Base-by-base conservation (phyloP, 2,797 vertebrate species). In the Sebastes baramenuke region DNA sequence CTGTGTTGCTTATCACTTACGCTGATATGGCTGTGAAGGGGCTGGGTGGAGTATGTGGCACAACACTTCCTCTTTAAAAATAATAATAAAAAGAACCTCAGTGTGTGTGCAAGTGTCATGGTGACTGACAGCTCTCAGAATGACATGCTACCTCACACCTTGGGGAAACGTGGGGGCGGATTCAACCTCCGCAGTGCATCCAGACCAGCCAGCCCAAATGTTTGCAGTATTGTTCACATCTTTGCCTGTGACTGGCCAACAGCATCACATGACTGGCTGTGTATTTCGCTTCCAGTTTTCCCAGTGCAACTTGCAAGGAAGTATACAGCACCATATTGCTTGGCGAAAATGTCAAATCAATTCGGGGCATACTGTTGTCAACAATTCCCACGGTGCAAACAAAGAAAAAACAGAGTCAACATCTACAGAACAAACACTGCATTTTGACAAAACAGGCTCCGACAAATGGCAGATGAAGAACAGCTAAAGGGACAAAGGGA, bases 41-140 rank as follows among this genome's bases (percentile, higher is more conserved):
- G 3, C 46, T 62, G 64, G 73, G 42, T 2, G 3, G 69, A 10
- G 24, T n/a, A 10, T 27, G 59, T 61, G 55, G 62, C 24, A 24
- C 56, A 55, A 58, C 20, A 25, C 66, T 64, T 73, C 75, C 30
- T 56, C 4, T 25, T 16, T 2, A 36, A 27, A n/a, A 22, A 60
- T 59, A 25, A 27, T 20, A 27, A 59, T 22, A 4, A 34, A 59
- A 56, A 16, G 64, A 62, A 1, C 20, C 12, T 8, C 10, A 49
- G 30, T 29, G 46, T 60, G 22, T 55, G 36, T 52, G 58, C n/a
- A 62, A 60, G 9, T 70, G 72, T 84, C 74, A 66, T 2, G 9
- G 30, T 82, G 83, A 89, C 58, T 79, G 86, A 86, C 89, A 83
- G 80, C 72, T 85, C 73, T 85, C 66, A 14, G 81, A 16, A 29